A percentile compares a stretch with the other conserved stretches of the same genome.
These are phyloP conservation scores for Meleagris gallopavo DNA, from an alignment of 2,113 vertebrate species.

Conservation along the genomic window DNA sequence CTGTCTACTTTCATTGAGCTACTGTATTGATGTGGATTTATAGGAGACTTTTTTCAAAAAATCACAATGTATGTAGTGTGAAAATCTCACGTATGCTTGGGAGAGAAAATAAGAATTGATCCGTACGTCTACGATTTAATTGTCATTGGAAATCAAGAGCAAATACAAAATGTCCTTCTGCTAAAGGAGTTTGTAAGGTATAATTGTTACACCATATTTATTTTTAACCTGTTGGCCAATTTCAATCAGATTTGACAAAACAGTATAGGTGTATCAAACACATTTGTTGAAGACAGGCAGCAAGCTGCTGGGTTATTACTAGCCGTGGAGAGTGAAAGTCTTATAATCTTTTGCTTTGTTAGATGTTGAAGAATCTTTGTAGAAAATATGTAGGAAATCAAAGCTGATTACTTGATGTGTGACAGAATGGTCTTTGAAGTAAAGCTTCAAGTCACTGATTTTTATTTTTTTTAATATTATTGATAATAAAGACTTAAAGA, in stretches of 20 bases:
- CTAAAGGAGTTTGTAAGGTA: neutral
- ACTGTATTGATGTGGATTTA: neutral
- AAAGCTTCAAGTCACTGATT: neutral
- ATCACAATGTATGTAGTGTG: neutral
- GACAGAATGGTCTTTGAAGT: neutral
- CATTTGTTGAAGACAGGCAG: neutral
- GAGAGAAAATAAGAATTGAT: neutral
- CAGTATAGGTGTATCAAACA: neutral
- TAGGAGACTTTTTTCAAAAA: neutral
- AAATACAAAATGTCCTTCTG: neutral
- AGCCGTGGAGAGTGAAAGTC: neutral
- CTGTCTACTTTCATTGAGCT: neutral
- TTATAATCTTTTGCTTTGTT: neutral
- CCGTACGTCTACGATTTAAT: neutral
- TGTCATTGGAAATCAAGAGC: neutral
- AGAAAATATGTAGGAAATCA: neutral
- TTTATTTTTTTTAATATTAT: neutral
- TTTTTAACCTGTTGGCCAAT: neutral
- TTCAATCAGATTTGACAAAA: neutral
- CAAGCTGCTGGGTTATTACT: neutral
- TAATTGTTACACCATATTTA: neutral
- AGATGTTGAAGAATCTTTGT: neutral
- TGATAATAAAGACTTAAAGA: neutral
- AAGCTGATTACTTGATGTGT: neutral
- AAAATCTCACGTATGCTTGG: neutral